Evolutionary conservation across 2,113 vertebrate genomes (phyloP).

Genomic region (Gallinago paraguaiae): DNA sequence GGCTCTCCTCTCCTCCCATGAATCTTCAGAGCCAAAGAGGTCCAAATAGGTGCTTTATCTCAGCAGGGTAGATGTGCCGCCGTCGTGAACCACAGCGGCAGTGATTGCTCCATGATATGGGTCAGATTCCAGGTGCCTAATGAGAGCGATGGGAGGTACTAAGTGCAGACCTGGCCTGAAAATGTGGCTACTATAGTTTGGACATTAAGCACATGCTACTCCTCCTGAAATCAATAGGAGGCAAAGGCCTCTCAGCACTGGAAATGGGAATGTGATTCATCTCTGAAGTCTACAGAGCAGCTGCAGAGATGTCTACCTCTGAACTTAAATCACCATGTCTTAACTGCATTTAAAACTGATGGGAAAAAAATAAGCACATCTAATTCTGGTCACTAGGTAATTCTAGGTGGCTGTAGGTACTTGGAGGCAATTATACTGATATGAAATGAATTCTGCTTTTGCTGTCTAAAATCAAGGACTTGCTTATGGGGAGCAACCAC

Average conservation of each 20-base stretch:
- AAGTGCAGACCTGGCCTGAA: slow-evolving; percentile 1
- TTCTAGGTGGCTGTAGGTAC: slow-evolving; percentile 15
- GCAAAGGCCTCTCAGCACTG: slow-evolving; percentile 19
- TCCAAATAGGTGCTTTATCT: slow-evolving; percentile 49
- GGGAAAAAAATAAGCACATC: background rate
- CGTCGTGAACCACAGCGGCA: background rate
- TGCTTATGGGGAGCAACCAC: background rate
- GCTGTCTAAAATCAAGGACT: slow-evolving; percentile 30
- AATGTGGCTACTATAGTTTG: background rate
- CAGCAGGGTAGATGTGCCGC: background rate
- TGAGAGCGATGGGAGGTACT: slow-evolving; percentile 20
- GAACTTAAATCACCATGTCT: background rate
- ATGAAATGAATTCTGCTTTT: slow-evolving; percentile 22
- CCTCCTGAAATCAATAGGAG: slow-evolving; percentile 35
- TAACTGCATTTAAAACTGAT: background rate
- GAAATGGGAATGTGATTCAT: slow-evolving; percentile 9
- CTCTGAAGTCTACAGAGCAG: background rate
- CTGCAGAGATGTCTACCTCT: background rate
- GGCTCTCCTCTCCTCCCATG: slow-evolving; percentile 13
- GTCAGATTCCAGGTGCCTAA: slow-evolving; percentile 41
- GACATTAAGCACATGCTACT: background rate
- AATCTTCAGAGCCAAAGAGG: slow-evolving; percentile 38
- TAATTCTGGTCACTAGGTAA: background rate
- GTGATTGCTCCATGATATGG: slow-evolving; percentile 16
- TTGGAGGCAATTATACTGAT: slow-evolving; percentile 26